Base-by-base conservation (phyloP, 2,113 vertebrate species). In the Tympanuchus pallidicinctus region DNA sequence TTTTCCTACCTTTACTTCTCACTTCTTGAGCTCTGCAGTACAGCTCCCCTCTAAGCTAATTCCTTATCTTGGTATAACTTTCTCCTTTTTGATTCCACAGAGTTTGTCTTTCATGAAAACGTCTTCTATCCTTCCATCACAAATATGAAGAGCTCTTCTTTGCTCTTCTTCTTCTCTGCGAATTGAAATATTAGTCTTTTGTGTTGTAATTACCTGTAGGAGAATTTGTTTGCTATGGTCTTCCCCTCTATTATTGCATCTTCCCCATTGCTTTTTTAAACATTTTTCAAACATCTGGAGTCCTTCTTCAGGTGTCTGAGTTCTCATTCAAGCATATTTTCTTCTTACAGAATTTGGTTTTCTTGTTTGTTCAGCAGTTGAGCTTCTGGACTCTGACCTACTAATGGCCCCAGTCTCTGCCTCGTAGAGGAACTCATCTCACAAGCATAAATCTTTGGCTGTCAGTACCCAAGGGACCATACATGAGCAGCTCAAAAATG, bases 91-190 rank as follows among this genome's bases (percentile, higher is more conserved):
- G 15, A 70, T 27, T 70, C 67, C 22, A 34, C 13, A 50, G n/a
- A 27, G n/a, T 34, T 27, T 47, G 4, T 24, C 24, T 36, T 13
- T n/a, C 24, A 34, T 36, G 16, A 34, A 27, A 50, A 25, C 32
- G 10, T 20, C 27, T 54, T 27, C 36, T 42, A 52, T 56, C 18
- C 57, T 89, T 83, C 54, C 40, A 20, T 8, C 0, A 0, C 54
- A 77, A 40, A 34, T 20, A n/a, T 15, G 5, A 52, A 89, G 34
- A 56, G 14, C 28, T 45, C 34, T 47, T 65, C 0, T 2, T 38
- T 82, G 72, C 59, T 25, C 24, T 52, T 52, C 25, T 50, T 50
- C 24, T 52, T 27, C 24, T 52, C 14, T 90, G 38, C 32, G 6
- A 32, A 54, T 81, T 74, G 86, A 81, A 86, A 70, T 45, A 22